A percentile compares a stretch with the other conserved stretches of the same genome.
These are phyloP conservation scores for Tipula helvola DNA, from an alignment of 2,888 invertebrate species.

Conservation along the genomic window DNA sequence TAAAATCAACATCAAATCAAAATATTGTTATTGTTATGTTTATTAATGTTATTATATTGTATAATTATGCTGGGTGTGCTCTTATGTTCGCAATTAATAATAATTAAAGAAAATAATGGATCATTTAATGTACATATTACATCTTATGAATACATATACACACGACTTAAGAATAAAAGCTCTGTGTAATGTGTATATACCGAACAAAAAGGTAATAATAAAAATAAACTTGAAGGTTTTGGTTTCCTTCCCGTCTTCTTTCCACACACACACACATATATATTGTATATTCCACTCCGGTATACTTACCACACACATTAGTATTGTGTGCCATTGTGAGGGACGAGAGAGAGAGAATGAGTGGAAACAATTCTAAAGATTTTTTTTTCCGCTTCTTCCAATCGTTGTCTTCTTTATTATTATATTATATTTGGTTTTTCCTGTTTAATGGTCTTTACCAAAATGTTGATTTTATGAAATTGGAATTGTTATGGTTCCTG, in stretches of 20 bases:
- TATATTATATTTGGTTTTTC: not conserved
- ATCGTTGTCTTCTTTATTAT: not conserved
- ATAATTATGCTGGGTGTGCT: not conserved
- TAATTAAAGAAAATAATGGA: slow-evolving; percentile 4
- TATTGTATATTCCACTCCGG: not conserved
- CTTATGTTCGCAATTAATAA: not conserved
- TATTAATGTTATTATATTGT: not conserved
- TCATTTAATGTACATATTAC: not conserved
- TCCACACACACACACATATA: not conserved
- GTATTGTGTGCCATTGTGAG: not conserved
- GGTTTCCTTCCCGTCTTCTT: not conserved
- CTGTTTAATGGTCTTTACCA: not conserved
- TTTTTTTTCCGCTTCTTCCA: not conserved
- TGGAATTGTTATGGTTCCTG: not conserved
- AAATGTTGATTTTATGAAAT: slow-evolving; percentile 4
- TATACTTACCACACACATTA: not conserved
- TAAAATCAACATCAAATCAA: not conserved
- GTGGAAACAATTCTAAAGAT: not conserved
- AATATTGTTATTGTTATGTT: not conserved
- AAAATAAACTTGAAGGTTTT: not conserved
- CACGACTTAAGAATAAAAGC: not conserved
- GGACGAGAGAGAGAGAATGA: not conserved
- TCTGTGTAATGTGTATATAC: not conserved
- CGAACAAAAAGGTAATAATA: not conserved
- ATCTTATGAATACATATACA: not conserved